Base-by-base conservation (phyloP, 2,113 vertebrate genomes). In the Saguinus midas region DNA sequence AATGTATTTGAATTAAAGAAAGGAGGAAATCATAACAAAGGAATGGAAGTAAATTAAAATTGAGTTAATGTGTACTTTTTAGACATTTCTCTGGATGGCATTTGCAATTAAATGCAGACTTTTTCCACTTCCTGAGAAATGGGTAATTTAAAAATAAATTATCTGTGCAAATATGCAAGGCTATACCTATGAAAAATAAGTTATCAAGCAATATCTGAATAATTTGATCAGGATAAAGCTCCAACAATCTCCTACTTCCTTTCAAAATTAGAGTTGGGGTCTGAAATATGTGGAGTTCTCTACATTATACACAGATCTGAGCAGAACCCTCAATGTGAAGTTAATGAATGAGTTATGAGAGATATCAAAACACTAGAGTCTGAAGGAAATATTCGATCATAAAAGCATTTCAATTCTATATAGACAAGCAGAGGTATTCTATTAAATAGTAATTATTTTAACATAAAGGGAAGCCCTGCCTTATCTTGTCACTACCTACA, bases 11-110 rank as follows among this genome's bases (percentile, higher is more conserved):
- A n/a, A 85, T 79, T 81, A 96, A 58, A 80, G 29, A 92, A 92
- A 87, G 43, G 25, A 89, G 92, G 50, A 96, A 96, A 92, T 82
- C 37, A 75, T 84, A 97, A 78, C 32, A 91, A 94, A 90, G 58
- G 57, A 75, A 72, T 58, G 25, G 48, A 86, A 81, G 82, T 20
- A 93, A 83, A 92, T 79, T 78, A 95, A 96, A 97, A 95, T 85
- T 86, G n/a, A 97, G 52, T 83, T 93, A 58, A 25, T 1, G 0
- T 92, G 37, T 76, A 48, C 21, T 35, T 96, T 96, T 48, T 27
- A 84, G 90, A 90, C 35, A 95, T 84, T 96, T 96, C 55, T 95
- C 68, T 76, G 52, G 12, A 76, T 94, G 61, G 68, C 79, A 93
- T 94, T 58, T 55, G 23, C 73, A 94, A 90, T 40, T 72, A 58